A percentile compares a stretch with the other conserved stretches of the same genome.
Conservation (phyloP, 2,113 vertebrate species). For the Microcebus murinus region DNA sequence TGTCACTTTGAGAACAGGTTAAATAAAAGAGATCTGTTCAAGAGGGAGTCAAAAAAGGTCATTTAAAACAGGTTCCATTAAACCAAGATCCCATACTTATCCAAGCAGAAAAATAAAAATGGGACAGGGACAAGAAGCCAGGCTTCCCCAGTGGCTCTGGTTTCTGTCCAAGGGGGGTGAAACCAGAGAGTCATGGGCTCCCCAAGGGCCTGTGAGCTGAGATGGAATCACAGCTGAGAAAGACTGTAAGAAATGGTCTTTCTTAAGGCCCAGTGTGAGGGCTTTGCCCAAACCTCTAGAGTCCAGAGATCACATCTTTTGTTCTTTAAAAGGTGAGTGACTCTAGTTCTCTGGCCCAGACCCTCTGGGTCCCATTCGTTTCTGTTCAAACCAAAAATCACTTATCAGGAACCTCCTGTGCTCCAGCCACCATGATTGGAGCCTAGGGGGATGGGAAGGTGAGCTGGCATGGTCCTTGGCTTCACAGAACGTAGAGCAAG, state of each 20-base stretch:
- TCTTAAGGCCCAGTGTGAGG: not conserved
- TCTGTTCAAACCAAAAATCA: not conserved
- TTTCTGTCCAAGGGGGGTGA: not conserved
- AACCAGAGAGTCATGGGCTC: not conserved
- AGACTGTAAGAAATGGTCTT: not conserved
- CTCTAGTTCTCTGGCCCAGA: not conserved
- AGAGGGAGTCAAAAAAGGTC: not conserved
- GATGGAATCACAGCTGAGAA: not conserved
- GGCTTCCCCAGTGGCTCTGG: not conserved
- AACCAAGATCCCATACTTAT: not conserved
- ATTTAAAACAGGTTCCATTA: constrained; percentile 1
- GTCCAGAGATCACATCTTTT: not conserved
- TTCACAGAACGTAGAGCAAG: not conserved
- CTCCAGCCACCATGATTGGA: not conserved
- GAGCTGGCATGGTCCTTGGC: not conserved
- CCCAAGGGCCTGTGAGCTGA: not conserved
- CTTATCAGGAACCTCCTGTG: not conserved
- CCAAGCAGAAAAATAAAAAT: not conserved
- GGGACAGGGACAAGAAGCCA: not conserved
- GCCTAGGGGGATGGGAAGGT: not conserved
- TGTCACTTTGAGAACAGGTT: constrained; percentile 8
- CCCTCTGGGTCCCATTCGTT: too few species aligned
- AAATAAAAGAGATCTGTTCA: constrained; percentile 45
- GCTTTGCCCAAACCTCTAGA: not conserved
- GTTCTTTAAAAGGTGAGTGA: not conserved